phyloP scores from a whole-genome alignment of 2,797 vertebrate genomes.

The Acanthis flammea region DNA sequence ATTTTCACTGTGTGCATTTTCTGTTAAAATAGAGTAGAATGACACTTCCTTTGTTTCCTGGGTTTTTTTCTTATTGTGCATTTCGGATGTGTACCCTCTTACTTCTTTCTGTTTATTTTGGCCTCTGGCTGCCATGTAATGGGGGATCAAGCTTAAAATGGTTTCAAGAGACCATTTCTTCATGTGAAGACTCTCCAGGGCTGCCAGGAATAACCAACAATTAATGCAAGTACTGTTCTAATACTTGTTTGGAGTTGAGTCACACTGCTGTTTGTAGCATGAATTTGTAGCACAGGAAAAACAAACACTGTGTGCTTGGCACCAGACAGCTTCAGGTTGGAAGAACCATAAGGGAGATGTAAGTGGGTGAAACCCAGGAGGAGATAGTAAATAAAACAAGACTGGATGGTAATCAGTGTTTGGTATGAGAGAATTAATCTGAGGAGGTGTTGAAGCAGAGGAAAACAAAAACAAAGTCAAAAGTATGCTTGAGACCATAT shows the following conservation, averaged over 20 bases:
- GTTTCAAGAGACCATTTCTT: slow-evolving; percentile 48
- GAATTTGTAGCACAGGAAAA: neutral
- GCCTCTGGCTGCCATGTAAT: slow-evolving; percentile 28
- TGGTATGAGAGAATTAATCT: slow-evolving; percentile 41
- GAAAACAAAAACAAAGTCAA: slow-evolving; percentile 53
- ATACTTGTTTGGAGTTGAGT: slow-evolving; percentile 47
- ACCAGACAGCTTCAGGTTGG: neutral
- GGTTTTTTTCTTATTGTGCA: neutral
- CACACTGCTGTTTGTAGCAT: neutral
- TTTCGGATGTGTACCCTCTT: neutral
- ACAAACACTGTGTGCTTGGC: neutral
- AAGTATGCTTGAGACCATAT: neutral
- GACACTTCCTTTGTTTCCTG: neutral
- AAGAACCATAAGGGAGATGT: slow-evolving; percentile 19
- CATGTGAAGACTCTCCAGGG: slow-evolving; percentile 61
- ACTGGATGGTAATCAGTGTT: slow-evolving; percentile 27
- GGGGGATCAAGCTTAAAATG: slow-evolving; percentile 53
- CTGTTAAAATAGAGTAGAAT: neutral
- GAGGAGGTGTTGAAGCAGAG: slow-evolving; percentile 48
- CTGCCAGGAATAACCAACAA: slow-evolving; percentile 65
- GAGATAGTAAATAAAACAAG: slow-evolving; percentile 55
- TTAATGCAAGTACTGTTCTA: slow-evolving; percentile 51
- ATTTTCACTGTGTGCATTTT: neutral
- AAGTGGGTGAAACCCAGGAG: slow-evolving; percentile 44
- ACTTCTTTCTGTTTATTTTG: neutral